These are phyloP conservation scores for Tyto alba DNA, from an alignment of 2,113 vertebrate species.

Conservation along the genomic window DNA sequence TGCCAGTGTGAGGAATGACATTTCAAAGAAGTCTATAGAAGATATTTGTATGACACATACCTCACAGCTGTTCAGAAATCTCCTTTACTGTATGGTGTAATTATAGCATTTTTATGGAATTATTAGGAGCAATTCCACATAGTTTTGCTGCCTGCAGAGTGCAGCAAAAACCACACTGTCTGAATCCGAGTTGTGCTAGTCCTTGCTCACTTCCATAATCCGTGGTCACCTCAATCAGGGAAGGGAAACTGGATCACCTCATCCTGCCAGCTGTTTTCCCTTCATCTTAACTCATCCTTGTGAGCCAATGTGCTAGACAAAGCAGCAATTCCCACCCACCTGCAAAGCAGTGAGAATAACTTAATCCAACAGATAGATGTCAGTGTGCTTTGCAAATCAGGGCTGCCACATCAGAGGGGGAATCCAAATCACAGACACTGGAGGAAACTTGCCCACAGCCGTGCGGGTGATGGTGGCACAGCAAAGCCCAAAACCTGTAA, in stretches of 20 bases:
- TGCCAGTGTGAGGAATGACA: neutral
- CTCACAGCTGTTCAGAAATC: neutral
- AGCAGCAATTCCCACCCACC: neutral
- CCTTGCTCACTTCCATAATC: neutral
- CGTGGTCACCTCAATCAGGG: neutral
- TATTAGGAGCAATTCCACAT: neutral
- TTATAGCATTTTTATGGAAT: neutral
- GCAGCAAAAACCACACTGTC: slow-evolving; percentile 23
- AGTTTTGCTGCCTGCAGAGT: slow-evolving; percentile 37
- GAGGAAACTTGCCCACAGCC: neutral
- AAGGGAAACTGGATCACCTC: neutral
- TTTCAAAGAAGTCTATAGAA: neutral
- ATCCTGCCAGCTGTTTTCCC: neutral
- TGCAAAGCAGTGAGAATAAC: neutral
- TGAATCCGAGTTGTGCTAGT: neutral
- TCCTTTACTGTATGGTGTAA: neutral
- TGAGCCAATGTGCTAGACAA: neutral
- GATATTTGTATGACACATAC: neutral
- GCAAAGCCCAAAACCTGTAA: neutral
- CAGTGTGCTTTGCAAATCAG: neutral
- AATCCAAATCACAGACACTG: neutral
- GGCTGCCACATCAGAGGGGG: neutral
- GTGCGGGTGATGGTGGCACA: neutral
- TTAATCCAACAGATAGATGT: neutral
- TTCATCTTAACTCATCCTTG: neutral